Conservation (phyloP, 2,888 invertebrate species). For the Drosophila rubida region DNA sequence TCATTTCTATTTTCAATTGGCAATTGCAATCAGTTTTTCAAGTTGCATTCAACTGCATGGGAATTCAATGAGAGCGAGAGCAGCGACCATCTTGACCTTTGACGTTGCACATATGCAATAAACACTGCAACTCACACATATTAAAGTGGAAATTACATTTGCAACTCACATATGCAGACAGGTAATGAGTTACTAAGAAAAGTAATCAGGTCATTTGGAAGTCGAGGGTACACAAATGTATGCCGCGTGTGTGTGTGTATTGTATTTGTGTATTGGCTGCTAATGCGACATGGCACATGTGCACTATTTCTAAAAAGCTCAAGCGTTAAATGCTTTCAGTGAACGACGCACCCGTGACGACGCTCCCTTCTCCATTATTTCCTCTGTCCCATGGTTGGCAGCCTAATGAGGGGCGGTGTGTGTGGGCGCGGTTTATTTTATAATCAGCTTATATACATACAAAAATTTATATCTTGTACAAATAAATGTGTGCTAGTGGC, state of each 20-base stretch:
- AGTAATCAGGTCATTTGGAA: conserved; percentile 48
- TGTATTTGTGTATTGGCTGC: conserved; percentile 36
- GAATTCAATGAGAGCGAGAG: not conserved
- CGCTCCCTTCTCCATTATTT: conserved; percentile 7
- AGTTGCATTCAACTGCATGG: conserved; percentile 36
- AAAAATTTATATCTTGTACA: not conserved
- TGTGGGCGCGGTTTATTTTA: conserved; percentile 7
- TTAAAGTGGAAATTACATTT: conserved; percentile 31
- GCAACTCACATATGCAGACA: conserved; percentile 5
- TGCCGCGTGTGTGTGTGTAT: not conserved
- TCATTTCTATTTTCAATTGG: conserved; percentile 53
- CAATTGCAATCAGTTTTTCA: conserved; percentile 39
- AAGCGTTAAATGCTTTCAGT: conserved; percentile 53
- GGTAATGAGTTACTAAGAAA: conserved; percentile 9
- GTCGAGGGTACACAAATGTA: conserved; percentile 15
- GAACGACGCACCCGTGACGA: conserved; percentile 56
- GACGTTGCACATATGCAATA: conserved; percentile 26
- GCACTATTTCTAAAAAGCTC: conserved; percentile 61
- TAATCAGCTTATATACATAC: not conserved
- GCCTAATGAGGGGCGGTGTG: conserved; percentile 26
- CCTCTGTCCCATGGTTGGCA: conserved; percentile 15
- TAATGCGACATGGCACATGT: conserved; percentile 43
- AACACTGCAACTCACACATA: conserved; percentile 24
- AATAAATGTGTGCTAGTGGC: not conserved
- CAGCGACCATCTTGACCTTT: conserved; percentile 42